These are phyloP conservation scores for Hydractinia echinata DNA, from an alignment of 30 jellyfish, hydroid and myxozoan species.

Conservation along the genomic window DNA sequence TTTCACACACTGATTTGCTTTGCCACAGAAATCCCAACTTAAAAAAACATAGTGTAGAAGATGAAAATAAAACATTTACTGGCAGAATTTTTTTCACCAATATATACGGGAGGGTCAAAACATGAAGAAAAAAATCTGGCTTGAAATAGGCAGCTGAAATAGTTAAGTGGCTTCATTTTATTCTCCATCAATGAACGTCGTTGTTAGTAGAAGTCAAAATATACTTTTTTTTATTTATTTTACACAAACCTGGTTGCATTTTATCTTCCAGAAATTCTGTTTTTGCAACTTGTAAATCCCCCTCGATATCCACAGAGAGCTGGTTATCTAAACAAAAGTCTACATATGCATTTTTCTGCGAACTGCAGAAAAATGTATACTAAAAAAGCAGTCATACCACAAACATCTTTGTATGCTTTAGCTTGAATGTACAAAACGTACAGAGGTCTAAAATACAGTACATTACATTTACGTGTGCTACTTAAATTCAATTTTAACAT, in stretches of 20 bases:
- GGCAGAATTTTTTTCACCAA: no score
- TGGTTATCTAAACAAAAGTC: constrained; percentile 27
- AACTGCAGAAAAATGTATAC: neutral
- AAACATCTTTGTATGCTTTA: constrained; percentile 68
- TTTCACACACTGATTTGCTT: no score
- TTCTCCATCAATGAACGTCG: neutral
- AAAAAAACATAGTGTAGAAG: no score
- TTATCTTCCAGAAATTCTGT: constrained; percentile 21
- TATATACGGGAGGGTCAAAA: no score
- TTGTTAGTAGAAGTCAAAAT: no score
- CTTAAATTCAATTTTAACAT: neutral
- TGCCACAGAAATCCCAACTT: no score
- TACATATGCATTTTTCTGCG: neutral
- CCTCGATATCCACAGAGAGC: constrained; percentile 37
- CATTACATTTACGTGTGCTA: neutral
- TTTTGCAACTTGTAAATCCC: constrained; percentile 39
- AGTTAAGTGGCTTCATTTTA: no score
- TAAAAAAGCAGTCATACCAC: constrained; percentile 49
- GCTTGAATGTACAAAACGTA: constrained; percentile 83
- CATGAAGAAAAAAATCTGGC: no score
- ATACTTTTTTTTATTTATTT: no score
- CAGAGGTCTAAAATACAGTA: constrained; percentile 63
- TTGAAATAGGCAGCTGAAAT: no score
- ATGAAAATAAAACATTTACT: no score
- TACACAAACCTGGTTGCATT: constrained; percentile 25